These are phyloP conservation scores for Psylliodes chrysocephalus DNA, from an alignment of 2,888 invertebrate genomes.

Conservation along the genomic window DNA sequence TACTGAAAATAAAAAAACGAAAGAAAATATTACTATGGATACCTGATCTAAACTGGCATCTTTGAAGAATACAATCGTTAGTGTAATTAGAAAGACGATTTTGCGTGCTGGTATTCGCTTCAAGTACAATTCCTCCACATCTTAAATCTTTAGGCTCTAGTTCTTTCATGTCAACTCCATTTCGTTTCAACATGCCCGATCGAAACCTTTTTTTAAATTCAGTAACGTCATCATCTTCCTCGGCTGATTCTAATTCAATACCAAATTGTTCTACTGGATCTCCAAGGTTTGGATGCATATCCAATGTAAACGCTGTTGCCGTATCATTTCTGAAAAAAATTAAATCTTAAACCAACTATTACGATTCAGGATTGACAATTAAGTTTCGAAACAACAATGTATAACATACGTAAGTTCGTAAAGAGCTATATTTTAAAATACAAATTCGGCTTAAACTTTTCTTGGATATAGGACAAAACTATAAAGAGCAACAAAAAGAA, in stretches of 20 bases:
- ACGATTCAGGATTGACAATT: too few species aligned
- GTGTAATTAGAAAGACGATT: slow-evolving; percentile 71
- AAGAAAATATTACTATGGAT: too few species aligned
- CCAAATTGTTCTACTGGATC: slow-evolving; percentile 81
- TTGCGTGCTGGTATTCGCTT: slow-evolving; percentile 74
- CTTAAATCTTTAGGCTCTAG: slow-evolving; percentile 79
- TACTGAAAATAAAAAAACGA: background rate
- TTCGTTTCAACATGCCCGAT: slow-evolving; percentile 70
- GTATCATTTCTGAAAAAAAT: slow-evolving; percentile 50
- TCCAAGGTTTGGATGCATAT: slow-evolving; percentile 80
- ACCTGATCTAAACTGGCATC: slow-evolving; percentile 74
- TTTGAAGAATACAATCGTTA: slow-evolving; percentile 80
- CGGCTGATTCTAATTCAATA: slow-evolving; percentile 78
- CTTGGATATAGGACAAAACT: too few species aligned
- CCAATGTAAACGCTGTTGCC: slow-evolving; percentile 57
- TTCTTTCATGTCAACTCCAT: slow-evolving; percentile 79
- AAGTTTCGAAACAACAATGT: too few species aligned
- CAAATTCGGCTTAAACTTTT: too few species aligned
- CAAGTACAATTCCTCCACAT: slow-evolving; percentile 78
- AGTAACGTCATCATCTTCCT: slow-evolving; percentile 78
- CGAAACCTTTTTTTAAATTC: slow-evolving; percentile 79
- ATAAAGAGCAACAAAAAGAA: too few species aligned
- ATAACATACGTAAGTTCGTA: too few species aligned
- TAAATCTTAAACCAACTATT: too few species aligned
- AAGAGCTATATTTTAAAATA: too few species aligned